Evolutionary conservation across 2,797 vertebrate genomes (phyloP), one percentile per base, ranked within the genome.

Genomic region (Alectoris magna): DNA sequence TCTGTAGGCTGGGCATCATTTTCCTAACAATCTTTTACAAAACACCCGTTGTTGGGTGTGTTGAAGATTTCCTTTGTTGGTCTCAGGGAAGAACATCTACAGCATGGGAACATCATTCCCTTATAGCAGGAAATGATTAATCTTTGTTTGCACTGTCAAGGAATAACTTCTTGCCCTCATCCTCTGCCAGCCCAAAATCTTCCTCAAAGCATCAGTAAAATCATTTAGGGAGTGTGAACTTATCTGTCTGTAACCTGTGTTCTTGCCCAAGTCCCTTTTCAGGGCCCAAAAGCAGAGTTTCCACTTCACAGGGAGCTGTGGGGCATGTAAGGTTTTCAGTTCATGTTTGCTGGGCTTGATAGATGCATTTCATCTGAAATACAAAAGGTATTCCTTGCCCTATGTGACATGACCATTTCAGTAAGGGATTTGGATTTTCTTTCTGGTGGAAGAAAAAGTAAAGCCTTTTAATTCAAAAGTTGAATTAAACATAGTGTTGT

Each of bases 51-150:
- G 19, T 63, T 72, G 59, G 38, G 43, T 75, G 46, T 80, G 59
- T 71, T 58, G 59, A 68, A 87, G 18, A 16, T 82, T 88, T 78
- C 21, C 34, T 59, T 75, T 84, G 10, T 75, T 85, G 34, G 8
- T 72, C 11, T 90, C 26, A 5, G 38, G 48, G 60, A 87, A 67
- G 41, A 80, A 62, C 2, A 4, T 60, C 56, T 70, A 48, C n/a
- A 77, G 19, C 56, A 81, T 76, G n/a, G 39, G 51, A 90, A 87
- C 26, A 62, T 43, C 51, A 70, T n/a, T 29, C 74, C 6, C 88
- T 73, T 88, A 63, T 49, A 38, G 15, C 48, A 66, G 59, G 84
- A 94, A 95, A 91, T 39, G n/a, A 38, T 53, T 91, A 34, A 93
- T 90, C 64, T 91, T 41, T 71, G 2, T 27, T 75, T 29, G 41